Percentiles rank a stretch among this genome's conserved stretches.
These are phyloP conservation scores for Pollicipes pollicipes DNA, from an alignment of 1,140 invertebrate species.

Conservation along the genomic window DNA sequence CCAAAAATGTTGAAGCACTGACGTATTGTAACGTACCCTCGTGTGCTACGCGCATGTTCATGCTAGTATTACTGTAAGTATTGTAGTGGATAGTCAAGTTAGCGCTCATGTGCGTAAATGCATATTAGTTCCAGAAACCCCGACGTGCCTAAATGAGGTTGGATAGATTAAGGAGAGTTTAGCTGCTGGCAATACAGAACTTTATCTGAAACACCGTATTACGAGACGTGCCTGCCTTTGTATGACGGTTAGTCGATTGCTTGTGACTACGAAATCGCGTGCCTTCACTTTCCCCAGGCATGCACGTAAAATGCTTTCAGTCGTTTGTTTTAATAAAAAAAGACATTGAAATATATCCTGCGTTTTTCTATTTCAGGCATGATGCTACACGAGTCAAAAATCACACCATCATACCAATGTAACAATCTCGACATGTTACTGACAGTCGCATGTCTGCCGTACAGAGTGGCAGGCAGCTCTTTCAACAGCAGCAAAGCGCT, in stretches of 20 bases:
- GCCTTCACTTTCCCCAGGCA: background rate
- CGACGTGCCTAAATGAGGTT: background rate
- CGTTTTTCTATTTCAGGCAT: too few relatives aligned
- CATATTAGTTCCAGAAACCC: background rate
- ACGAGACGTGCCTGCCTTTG: background rate
- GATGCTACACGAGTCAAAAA: too few relatives aligned
- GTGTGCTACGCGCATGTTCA: background rate
- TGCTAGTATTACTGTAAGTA: background rate
- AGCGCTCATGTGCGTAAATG: too few relatives aligned
- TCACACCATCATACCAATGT: too few relatives aligned
- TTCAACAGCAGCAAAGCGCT: too few relatives aligned
- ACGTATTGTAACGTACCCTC: background rate
- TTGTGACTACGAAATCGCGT: background rate
- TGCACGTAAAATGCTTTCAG: background rate
- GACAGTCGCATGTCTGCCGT: too few relatives aligned
- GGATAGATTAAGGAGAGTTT: background rate
- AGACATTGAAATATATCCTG: too few relatives aligned
- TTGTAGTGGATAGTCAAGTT: background rate
- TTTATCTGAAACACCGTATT: background rate
- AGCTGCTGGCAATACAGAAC: background rate
- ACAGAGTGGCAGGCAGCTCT: too few relatives aligned
- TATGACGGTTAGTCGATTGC: background rate
- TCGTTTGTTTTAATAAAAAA: constrained; percentile 1
- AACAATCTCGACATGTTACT: too few relatives aligned
- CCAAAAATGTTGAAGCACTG: background rate